phyloP scores from a whole-genome alignment of 37 sponge, comb jelly and placozoan genomes.

The Axinella damicornis region DNA sequence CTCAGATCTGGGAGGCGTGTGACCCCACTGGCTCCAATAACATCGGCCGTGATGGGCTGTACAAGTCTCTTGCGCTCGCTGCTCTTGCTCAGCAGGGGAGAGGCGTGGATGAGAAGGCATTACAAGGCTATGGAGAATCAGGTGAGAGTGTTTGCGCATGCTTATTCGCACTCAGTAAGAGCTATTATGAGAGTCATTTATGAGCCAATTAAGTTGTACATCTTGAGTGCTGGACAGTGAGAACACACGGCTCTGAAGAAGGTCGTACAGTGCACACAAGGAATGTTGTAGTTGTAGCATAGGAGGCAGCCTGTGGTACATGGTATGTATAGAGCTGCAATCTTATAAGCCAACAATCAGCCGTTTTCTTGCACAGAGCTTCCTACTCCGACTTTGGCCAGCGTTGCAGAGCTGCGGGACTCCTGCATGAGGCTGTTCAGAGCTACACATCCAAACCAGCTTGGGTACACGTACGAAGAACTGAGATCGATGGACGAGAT shows the following conservation, averaged over 20 bases:
- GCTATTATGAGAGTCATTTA: too few relatives aligned
- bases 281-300: too few relatives aligned
- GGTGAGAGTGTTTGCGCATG: too few relatives aligned
- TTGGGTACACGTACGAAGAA: constrained; percentile 82
- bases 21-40: constrained; percentile 37
- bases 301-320: too few relatives aligned
- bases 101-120: constrained; percentile 65
- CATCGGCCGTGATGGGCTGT: constrained; percentile 75
- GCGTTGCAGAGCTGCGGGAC: constrained; percentile 18
- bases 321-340: too few relatives aligned
- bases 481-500: constrained; percentile 75
- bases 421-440: constrained; percentile 24
- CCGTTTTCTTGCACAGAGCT: constrained; percentile 37
- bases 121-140: constrained; percentile 39
- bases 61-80: constrained; percentile 72
- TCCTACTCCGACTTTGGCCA: constrained; percentile 72
- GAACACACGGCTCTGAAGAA: too few relatives aligned
- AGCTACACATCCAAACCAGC: constrained; percentile 35
- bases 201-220: too few relatives aligned
- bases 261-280: too few relatives aligned
- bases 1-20: constrained; percentile 74
- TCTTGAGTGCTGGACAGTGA: too few relatives aligned
- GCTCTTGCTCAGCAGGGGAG: constrained; percentile 86
- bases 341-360: too few relatives aligned
- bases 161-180: not conserved